Percentiles rank a stretch among this genome's conserved stretches.
phyloP scores from a whole-genome alignment of 2,888 invertebrate genomes.

The Eupithecia abbreviata region DNA sequence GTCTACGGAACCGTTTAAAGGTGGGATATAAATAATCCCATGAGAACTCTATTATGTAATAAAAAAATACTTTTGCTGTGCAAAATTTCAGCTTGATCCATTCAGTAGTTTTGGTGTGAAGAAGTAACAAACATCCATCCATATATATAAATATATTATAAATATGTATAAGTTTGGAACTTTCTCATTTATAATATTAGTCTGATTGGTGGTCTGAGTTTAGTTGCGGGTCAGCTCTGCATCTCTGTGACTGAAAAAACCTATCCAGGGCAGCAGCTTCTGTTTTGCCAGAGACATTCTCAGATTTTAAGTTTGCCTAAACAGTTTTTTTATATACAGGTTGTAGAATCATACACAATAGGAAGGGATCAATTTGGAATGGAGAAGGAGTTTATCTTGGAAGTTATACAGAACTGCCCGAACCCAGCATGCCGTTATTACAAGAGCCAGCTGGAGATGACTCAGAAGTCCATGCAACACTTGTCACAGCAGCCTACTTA shows the following conservation, averaged over 20 bases:
- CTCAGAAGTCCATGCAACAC: conserved; percentile 89
- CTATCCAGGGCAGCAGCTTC: not conserved
- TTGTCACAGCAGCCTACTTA: conserved; percentile 84
- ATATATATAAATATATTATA: too few relatives aligned
- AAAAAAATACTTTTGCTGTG: too few relatives aligned
- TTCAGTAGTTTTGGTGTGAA: too few relatives aligned
- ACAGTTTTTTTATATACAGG: conserved; percentile 67
- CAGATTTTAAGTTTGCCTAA: not conserved
- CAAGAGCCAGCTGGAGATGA: conserved; percentile 91
- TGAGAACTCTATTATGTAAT: too few relatives aligned
- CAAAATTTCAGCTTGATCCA: too few relatives aligned
- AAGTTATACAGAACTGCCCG: conserved; percentile 94
- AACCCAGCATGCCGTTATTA: conserved; percentile 94
- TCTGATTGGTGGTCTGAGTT: not conserved
- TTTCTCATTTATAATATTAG: too few relatives aligned
- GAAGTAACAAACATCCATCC: too few relatives aligned
- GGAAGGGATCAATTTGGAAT: conserved; percentile 92
- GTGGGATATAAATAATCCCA: too few relatives aligned
- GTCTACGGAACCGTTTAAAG: too few relatives aligned
- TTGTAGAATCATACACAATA: conserved; percentile 93
- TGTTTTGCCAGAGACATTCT: not conserved
- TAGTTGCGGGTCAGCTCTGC: not conserved
- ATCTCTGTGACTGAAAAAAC: not conserved
- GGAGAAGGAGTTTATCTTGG: conserved; percentile 95
- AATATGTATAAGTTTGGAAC: too few relatives aligned